Evolutionary conservation across 2,113 vertebrate genomes (phyloP).

Genomic region (Benitochromis conjunctus): DNA sequence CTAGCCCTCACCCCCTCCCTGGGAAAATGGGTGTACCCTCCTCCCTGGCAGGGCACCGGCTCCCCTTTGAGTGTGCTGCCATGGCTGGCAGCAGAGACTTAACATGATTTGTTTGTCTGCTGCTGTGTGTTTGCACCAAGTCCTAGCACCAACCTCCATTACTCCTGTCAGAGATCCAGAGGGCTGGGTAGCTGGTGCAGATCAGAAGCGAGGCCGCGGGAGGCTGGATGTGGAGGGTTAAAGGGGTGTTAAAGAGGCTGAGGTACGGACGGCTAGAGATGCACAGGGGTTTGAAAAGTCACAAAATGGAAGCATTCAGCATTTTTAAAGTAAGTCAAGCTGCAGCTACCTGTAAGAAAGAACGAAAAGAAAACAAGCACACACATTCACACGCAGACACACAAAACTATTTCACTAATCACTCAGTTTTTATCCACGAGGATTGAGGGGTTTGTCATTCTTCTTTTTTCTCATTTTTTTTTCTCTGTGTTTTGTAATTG

Average conservation of each 20-base stretch:
- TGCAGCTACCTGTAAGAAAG: constrained; percentile 2
- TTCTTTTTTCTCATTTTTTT: constrained; percentile 14
- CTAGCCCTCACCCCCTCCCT: constrained; percentile 59
- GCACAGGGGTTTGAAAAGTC: constrained; percentile 36
- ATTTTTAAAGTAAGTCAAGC: constrained; percentile 23
- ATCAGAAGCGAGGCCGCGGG: constrained; percentile 29
- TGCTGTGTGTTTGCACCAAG: constrained; percentile 54
- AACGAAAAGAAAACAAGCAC: constrained; percentile 2
- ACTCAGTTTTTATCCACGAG: constrained; percentile 30
- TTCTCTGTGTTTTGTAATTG: constrained; percentile 57
- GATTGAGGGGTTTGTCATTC: constrained; percentile 29
- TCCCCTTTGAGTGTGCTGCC: constrained; percentile 58
- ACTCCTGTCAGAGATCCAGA: constrained; percentile 35
- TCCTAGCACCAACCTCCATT: constrained; percentile 38
- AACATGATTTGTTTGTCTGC: constrained; percentile 69
- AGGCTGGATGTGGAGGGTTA: constrained; percentile 13
- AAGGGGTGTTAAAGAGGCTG: constrained; percentile 50
- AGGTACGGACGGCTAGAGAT: constrained; percentile 11
- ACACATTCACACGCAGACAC: neutral
- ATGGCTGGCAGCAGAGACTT: constrained; percentile 62
- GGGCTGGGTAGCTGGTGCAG: constrained; percentile 39
- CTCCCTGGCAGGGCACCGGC: constrained; percentile 58
- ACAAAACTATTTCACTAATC: constrained; percentile 18
- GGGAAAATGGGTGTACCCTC: constrained; percentile 68
- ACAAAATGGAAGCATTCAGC: constrained; percentile 38